Percentiles rank a stretch among this genome's conserved stretches.
Conservation (phyloP, 2,797 vertebrate genomes). For the Cryptoprocta ferox region DNA sequence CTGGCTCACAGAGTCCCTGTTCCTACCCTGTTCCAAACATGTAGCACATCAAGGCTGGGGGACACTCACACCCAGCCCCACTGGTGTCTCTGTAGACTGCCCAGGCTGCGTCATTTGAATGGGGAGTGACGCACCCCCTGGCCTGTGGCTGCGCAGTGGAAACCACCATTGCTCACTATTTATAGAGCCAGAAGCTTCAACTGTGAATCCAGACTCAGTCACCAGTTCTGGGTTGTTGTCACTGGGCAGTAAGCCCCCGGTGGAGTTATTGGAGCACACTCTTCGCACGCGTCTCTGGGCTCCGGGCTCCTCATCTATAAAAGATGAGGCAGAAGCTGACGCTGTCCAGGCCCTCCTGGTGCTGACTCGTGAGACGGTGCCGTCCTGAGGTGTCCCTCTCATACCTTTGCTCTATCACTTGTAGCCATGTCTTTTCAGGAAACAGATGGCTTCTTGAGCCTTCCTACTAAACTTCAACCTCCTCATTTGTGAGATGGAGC, state of each 20-base stretch:
- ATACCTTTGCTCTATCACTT: background rate
- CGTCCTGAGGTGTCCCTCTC: fast-evolving
- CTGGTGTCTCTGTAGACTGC: background rate
- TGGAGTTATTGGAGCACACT: background rate
- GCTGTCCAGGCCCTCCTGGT: background rate
- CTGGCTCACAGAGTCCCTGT: background rate
- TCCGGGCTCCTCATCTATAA: background rate
- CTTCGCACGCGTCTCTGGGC: background rate
- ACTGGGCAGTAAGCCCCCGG: too few species aligned
- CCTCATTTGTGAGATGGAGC: background rate
- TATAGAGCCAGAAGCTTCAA: background rate
- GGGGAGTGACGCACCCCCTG: background rate
- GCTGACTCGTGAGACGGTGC: background rate
- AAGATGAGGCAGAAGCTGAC: too few species aligned
- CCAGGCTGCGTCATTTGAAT: background rate
- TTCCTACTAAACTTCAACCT: background rate
- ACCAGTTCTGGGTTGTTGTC: background rate
- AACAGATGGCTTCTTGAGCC: background rate
- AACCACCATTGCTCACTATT: fast-evolving
- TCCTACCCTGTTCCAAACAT: background rate
- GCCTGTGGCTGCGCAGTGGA: background rate
- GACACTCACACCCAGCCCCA: background rate
- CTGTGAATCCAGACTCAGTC: background rate
- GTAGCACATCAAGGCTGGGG: background rate
- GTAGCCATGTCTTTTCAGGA: background rate